These are phyloP conservation scores for Eunapius fragilis DNA, from an alignment of 37 sponge, comb jelly and placozoan genomes.

Conservation along the genomic window DNA sequence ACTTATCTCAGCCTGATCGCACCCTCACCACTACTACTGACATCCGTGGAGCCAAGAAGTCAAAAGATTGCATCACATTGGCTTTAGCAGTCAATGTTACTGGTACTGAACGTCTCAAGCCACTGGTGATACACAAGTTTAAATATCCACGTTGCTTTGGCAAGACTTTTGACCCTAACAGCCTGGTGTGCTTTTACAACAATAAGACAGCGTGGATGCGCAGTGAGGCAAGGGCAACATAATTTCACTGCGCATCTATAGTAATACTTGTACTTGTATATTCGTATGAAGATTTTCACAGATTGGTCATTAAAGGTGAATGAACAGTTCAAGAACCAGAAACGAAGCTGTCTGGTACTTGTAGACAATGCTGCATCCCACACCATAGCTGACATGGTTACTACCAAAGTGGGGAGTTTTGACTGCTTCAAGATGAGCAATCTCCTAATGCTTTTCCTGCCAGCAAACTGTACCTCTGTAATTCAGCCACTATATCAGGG, in stretches of 20 bases:
- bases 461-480: neutral
- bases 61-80: conserved; percentile 26
- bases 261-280: neutral
- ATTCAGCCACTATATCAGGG: neutral
- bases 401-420: neutral
- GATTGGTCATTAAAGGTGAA: neutral
- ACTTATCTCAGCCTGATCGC: neutral
- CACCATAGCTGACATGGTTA: neutral
- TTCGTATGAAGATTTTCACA: neutral
- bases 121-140: conserved; percentile 25
- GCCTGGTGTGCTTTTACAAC: neutral
- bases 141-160: conserved; percentile 17
- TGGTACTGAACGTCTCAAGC: conserved; percentile 23
- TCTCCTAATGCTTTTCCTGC: neutral
- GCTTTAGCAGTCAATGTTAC: conserved; percentile 9
- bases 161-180: conserved; percentile 9
- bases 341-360: neutral
- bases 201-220: conserved; percentile 44
- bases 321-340: neutral
- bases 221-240: neutral
- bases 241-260: neutral
- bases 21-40: neutral
- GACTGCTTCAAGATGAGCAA: neutral
- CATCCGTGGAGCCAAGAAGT: neutral
- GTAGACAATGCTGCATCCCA: neutral